Base-by-base conservation (phyloP, 2,888 invertebrate genomes). In the Lochmaea crataegi region DNA sequence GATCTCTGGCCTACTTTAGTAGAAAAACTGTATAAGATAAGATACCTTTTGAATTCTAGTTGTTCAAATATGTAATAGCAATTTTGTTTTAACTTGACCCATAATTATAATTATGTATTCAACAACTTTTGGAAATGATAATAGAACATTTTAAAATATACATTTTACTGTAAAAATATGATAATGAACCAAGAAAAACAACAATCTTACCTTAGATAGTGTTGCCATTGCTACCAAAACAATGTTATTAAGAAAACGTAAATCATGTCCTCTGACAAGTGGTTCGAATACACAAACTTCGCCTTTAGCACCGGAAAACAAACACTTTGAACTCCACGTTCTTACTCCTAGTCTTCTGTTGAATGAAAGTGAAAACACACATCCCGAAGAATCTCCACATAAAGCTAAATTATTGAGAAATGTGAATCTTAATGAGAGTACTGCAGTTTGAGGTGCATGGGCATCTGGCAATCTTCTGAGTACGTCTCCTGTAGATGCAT, bases 221-320 rank as follows among this genome's bases (percentile, higher is more conserved):
- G 98, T 97, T 0, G 97, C 98, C 89, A 99, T 91, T 0, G 98
- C 98, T 69, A 98, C 91, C 72, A 98, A 90, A 70, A 93, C 91
- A 80, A 92, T 91, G 79, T 92, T 92, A 82, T 92, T 92, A 78
- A 95, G 87, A 16, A 94, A 93, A 84, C 94, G 91, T 12, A 87
- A 84, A 71, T 88, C 87, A 61, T 85, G 83, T 5, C 84, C 88
- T 64, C 86, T 83, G 14, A 86, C 80, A 14, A 94, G 86, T 0
- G 94, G 94, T 82, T 93, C 93, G 75, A 94, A 88, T 12, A 90
- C 89, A 82, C 93, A 93, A 61, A 96, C 96, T 89, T 99, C 99
- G 0, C 99, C 99, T 70, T 97, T 92, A 69, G 97, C 97, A 45
- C 99, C 99, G 48, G 98, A 98, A 87, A 99, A 99, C 16, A 99